phyloP scores from a whole-genome alignment of 2,888 invertebrate species.

The Teinopalpus imperialis region DNA sequence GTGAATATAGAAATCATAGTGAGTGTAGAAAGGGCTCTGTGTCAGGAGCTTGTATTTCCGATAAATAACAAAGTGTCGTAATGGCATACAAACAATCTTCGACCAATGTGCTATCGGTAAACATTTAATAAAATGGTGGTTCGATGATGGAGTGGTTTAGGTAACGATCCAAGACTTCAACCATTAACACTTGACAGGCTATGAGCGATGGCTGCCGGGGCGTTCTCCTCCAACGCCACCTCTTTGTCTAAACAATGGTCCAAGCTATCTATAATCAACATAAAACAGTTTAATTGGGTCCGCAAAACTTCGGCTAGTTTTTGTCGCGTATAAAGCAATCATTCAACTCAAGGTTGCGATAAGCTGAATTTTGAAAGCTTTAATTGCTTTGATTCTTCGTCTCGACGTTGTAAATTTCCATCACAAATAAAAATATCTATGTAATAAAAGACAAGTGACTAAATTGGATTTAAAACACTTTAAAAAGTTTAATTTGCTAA shows the following conservation, averaged over 20 bases:
- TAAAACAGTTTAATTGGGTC: constrained; percentile 77
- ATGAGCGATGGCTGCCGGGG: constrained; percentile 65
- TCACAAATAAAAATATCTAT: constrained; percentile 16
- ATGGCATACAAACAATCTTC: constrained; percentile 46
- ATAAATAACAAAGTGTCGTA: constrained; percentile 61
- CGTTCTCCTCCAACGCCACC: constrained; percentile 58
- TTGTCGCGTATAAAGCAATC: constrained; percentile 43
- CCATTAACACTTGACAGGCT: constrained; percentile 73
- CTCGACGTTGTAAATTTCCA: constrained; percentile 18
- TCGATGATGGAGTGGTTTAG: constrained; percentile 66
- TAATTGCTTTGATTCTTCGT: constrained; percentile 26
- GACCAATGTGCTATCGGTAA: constrained; percentile 48
- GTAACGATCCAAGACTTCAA: constrained; percentile 50
- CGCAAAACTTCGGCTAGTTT: constrained; percentile 54
- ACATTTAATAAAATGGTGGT: constrained; percentile 65
- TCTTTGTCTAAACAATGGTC: constrained; percentile 74
- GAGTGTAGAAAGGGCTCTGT: too few relatives aligned
- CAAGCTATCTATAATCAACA: constrained; percentile 72
- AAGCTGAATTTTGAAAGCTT: constrained; percentile 38
- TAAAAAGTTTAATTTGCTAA: constrained; percentile 6
- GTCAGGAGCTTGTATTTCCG: constrained; percentile 43
- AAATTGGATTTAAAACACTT: constrained; percentile 7
- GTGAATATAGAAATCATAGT: neutral
- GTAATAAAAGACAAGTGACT: constrained; percentile 13
- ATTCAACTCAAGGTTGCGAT: constrained; percentile 45